These are phyloP conservation scores for Sinocyclocheilus anshuiensis DNA, from an alignment of 2,113 vertebrate species.

Conservation along the genomic window DNA sequence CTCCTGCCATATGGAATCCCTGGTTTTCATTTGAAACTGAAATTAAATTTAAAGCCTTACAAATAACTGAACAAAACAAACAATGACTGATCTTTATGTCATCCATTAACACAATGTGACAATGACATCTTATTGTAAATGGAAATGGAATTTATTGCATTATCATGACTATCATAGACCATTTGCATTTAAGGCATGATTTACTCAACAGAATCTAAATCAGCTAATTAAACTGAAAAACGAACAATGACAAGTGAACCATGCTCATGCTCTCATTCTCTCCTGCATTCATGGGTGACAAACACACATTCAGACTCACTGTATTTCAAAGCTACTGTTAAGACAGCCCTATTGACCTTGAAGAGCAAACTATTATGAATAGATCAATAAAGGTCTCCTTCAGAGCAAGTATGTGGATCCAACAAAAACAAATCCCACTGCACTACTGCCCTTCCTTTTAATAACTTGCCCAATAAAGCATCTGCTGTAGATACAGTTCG, in stretches of 20 bases:
- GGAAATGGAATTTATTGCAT: background rate
- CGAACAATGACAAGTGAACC: background rate
- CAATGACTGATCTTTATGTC: background rate
- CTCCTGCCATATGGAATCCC: background rate
- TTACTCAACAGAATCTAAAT: background rate
- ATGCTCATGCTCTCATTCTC: background rate
- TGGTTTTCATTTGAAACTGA: background rate
- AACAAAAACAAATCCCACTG: constrained; percentile 31
- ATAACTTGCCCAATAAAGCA: constrained; percentile 22
- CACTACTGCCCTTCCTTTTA: constrained; percentile 22
- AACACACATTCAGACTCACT: background rate
- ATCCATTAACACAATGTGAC: background rate
- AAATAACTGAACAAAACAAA: background rate
- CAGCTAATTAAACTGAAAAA: constrained; percentile 18
- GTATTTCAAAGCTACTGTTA: constrained; percentile 11
- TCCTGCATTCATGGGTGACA: background rate
- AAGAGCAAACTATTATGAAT: constrained; percentile 29
- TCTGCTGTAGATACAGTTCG: constrained; percentile 10
- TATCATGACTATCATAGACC: background rate
- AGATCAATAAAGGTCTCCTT: constrained; percentile 41
- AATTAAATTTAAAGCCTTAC: background rate
- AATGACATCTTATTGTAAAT: background rate
- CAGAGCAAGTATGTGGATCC: constrained; percentile 28
- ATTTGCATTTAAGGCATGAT: background rate
- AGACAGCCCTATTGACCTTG: constrained; percentile 37